Evolutionary conservation across 2,888 invertebrate species (phyloP), one percentile per base, ranked within the genome.

Genomic region (Anoplius nigerrimus): DNA sequence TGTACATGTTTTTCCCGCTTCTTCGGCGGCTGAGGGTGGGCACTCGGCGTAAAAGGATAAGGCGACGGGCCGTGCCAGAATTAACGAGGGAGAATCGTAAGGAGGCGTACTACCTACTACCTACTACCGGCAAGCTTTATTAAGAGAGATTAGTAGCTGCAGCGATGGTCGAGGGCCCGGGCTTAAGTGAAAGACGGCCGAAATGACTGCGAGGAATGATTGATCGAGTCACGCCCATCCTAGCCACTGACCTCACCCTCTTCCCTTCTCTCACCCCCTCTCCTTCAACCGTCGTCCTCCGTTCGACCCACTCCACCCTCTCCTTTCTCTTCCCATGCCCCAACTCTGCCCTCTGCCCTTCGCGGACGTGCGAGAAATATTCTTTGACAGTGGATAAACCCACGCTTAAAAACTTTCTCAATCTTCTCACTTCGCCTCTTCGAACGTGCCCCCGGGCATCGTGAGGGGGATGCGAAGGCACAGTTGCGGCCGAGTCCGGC

Each of bases 181-280:
- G 42, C 63, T 75, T 75, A 72, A 80, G 75, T 74, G 76, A 81
- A 77, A 78, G 78, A 66, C 66, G 62, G 72, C 66, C 63, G 72
- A 71, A 77, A 63, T 75, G 68, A 69, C 74, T 77, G 56, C 55
- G 56, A 65, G 60, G 70, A 74, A 68, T 75, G 75, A 81, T 78
- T 70, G 79, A 80, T 80, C 66, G 68, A 20, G 57, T 63, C 57
- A 64, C 61, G 58, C 56, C 63, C 69, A 63, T 69, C 54, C 24
- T 64, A 62, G 45, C 63, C 59, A 22, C 52, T 22, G 22, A 52
- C 22, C 22, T 21, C 52, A 16, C 48, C 18, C 46, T 34, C 24
- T 27, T 48, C n/a, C 13, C 21, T 15, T 46, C 16, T 69, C 60
- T 15, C 59, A 60, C 66, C 66, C 69, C 63, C 66, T 65, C 61